Evolutionary conservation across 2,113 vertebrate genomes (phyloP).

Genomic region (Sinosuthora webbiana): DNA sequence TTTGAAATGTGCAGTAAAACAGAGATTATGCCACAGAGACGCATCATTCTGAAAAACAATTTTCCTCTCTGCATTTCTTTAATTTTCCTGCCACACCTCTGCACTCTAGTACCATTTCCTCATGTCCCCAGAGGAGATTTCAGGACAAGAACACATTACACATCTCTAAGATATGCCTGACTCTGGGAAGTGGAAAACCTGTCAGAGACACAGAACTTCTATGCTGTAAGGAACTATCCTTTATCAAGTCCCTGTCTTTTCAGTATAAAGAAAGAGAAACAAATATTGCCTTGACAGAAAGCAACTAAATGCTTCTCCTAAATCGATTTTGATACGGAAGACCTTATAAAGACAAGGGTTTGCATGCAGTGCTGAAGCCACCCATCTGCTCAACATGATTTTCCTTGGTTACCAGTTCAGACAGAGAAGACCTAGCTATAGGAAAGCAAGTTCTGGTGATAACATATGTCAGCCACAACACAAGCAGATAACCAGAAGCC

Average conservation of each 20-base stretch:
- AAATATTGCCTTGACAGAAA: background rate
- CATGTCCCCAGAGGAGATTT: background rate
- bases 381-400: background rate
- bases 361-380: background rate
- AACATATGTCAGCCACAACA: background rate
- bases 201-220: background rate
- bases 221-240: background rate
- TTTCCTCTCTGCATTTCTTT: background rate
- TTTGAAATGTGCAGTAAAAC: background rate
- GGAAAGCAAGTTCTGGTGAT: background rate
- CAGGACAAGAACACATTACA: background rate
- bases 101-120: background rate
- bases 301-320: background rate
- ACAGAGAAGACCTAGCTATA: background rate
- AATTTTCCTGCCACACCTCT: slow-evolving; percentile 31
- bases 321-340: background rate
- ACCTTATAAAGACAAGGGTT: background rate
- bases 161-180: background rate
- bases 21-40: background rate
- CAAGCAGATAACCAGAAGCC: background rate
- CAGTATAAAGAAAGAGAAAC: background rate
- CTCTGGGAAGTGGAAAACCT: background rate
- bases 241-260: background rate
- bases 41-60: background rate
- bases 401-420: background rate